Base-by-base conservation (phyloP, 2,888 invertebrate species). In the Standfussiana lucernea region DNA sequence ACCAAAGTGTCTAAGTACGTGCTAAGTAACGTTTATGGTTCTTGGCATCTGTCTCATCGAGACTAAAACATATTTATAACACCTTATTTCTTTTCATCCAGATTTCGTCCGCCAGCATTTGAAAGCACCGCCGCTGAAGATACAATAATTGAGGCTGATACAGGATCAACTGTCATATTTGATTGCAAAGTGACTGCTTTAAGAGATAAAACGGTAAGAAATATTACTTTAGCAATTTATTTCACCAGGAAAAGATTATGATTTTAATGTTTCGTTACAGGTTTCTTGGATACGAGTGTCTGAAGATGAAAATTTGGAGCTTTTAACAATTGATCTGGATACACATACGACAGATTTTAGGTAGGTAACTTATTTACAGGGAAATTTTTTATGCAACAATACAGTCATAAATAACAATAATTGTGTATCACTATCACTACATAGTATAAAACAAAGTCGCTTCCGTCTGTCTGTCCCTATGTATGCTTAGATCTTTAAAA, bases 231-330 rank as follows among this genome's bases (percentile, higher is more conserved):
- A 10, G 35, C 1, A 47, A 15, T 62, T 71, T n/a, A n/a, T 0
- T 45, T 45, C 0, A 1, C 11, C 21, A 7, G 32, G 1, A 42
- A 45, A 42, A 28, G 24, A 62, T 37, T 64, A 21, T 85, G 0
- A 85, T 61, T 32, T 2, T n/a, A 4, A 11, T 2, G 13, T 32
- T 42, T 89, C 89, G 81, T 90, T 96, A 86, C 94, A 98, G 98
- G 98, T 98, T 78, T 98, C 98, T 40, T 98, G 98, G 98, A 97
- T 98, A 75, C 96, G 97, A 88, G 97, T 97, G 78, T 97, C 97
- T 35, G 97, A 97, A 82, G 97, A 97, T 81, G 97, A 98, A 89
- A 97, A 97, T 84, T 95, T 98, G 88, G 97, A 97, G 90, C 93
- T 98, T 72, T 94, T 98, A 21, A 98, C 98, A 3, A 97, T 98